phyloP scores from a whole-genome alignment of 1,140 invertebrate species.

The Plodia interpunctella region DNA sequence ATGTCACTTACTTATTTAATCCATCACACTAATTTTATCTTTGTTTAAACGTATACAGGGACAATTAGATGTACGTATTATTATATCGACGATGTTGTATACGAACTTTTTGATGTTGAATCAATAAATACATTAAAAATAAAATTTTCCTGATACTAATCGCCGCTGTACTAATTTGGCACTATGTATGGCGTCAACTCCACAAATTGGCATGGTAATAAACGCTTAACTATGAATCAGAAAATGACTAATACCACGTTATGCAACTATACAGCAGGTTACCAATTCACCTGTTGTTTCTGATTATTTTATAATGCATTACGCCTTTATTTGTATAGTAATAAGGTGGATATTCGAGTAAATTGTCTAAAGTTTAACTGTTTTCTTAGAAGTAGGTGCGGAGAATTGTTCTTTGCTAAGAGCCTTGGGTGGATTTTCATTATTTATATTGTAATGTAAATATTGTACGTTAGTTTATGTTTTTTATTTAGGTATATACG shows the following conservation, averaged over 20 bases:
- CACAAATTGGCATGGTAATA: not conserved
- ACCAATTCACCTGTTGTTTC: not conserved
- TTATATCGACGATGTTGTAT: too few relatives aligned
- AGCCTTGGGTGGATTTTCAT: too few relatives aligned
- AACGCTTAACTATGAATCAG: not conserved
- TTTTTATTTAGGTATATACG: too few relatives aligned
- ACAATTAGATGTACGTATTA: too few relatives aligned
- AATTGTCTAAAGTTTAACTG: not conserved
- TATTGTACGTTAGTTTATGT: too few relatives aligned
- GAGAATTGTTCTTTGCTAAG: not conserved
- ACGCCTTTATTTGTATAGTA: not conserved
- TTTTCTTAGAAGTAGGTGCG: not conserved
- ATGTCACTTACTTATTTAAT: too few relatives aligned
- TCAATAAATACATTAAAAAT: not conserved
- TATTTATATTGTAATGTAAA: too few relatives aligned
- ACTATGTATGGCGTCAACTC: not conserved
- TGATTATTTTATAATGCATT: not conserved
- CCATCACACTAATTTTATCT: too few relatives aligned
- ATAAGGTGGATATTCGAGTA: not conserved
- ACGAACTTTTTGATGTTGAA: too few relatives aligned
- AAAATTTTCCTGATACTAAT: not conserved
- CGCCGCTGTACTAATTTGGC: not conserved
- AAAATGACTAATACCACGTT: conserved; percentile 7
- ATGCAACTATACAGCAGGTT: not conserved
- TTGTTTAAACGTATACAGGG: too few relatives aligned